These are phyloP conservation scores for Druon quercuslanigerum DNA, from an alignment of 1,140 invertebrate genomes.

Conservation along the genomic window DNA sequence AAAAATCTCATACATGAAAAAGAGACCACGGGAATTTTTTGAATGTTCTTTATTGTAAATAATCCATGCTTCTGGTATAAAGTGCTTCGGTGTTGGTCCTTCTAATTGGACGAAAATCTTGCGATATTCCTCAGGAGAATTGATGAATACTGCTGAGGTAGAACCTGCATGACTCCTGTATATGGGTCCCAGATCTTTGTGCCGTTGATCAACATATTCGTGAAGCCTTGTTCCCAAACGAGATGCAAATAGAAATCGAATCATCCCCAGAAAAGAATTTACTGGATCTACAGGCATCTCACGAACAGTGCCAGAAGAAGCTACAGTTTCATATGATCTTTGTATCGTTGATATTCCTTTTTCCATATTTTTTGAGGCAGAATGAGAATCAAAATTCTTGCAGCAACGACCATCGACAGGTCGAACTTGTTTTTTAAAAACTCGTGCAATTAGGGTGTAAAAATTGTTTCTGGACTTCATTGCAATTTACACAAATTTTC, in stretches of 20 bases:
- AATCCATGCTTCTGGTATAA: slow-evolving; percentile 88
- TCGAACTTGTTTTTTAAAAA: slow-evolving; percentile 2
- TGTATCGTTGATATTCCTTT: background rate
- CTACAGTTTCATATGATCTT: background rate
- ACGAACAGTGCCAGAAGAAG: background rate
- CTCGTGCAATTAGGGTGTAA: background rate
- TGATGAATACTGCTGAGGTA: slow-evolving; percentile 83
- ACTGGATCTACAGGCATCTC: slow-evolving; percentile 66
- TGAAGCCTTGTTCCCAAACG: slow-evolving; percentile 77
- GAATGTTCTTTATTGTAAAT: slow-evolving; percentile 83
- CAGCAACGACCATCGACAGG: background rate
- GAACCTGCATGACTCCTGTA: slow-evolving; percentile 84
- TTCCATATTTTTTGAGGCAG: background rate
- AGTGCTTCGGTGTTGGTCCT: slow-evolving; percentile 86
- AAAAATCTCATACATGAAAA: slow-evolving; percentile 84
- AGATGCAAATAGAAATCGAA: slow-evolving; percentile 61
- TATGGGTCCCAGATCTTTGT: slow-evolving; percentile 84
- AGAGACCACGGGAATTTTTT: slow-evolving; percentile 84
- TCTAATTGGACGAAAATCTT: slow-evolving; percentile 83
- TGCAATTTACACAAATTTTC: too few relatives aligned
- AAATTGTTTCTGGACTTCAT: background rate
- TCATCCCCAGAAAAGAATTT: slow-evolving; percentile 68
- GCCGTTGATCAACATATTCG: slow-evolving; percentile 83
- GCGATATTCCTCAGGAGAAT: slow-evolving; percentile 82
- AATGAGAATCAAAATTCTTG: background rate